Evolutionary conservation across 2,797 vertebrate species (phyloP), one percentile per base, ranked within the genome.

Genomic region (Esox masquinongy): DNA sequence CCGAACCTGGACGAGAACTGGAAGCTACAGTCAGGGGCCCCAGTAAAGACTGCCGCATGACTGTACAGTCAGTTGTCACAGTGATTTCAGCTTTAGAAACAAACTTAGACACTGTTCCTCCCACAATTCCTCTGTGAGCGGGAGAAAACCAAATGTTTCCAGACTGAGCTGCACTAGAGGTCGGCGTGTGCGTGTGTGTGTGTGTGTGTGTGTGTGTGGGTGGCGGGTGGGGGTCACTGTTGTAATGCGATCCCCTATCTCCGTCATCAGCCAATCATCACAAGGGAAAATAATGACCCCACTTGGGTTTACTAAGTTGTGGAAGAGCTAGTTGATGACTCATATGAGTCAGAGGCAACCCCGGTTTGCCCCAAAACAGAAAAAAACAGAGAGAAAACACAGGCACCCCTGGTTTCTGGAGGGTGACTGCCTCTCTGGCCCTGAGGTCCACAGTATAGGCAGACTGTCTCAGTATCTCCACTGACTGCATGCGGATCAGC

Each of bases 31-130:
- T 29, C 64, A 19, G 82, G 89, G 17, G 22, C 67, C 31, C 84
- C 83, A 56, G 0, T 36, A 73, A 77, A 92, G 76, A 85, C 86
- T 73, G 76, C 83, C 72, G 81, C 86, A 22, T 90, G 81, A 89
- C 0, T 34, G 70, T 26, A 1, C 6, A 49, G 47, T 66, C 64
- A 17, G 64, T 31, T 19, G 12, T 19, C 43, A 17, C 26, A 19
- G 16, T 34, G 64, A 67, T 16, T 67, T 67, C 24, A 11, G 15
- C 31, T 34, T 31, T 14, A 67, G 29, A 47, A 12, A 47, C 43
- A 29, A 67, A 67, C 29, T 17, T 16, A 34, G 31, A 67, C 61
- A 64, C 29, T 34, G 26, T 36, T 29, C 3, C 61, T 26, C 26
- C 3, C 6, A 17, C 15, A 9, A 31, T 7, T 67, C 6, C 29